Percentiles rank a stretch among this genome's conserved stretches.
phyloP scores from a whole-genome alignment of 2,113 vertebrate species.

The Strix aluco region DNA sequence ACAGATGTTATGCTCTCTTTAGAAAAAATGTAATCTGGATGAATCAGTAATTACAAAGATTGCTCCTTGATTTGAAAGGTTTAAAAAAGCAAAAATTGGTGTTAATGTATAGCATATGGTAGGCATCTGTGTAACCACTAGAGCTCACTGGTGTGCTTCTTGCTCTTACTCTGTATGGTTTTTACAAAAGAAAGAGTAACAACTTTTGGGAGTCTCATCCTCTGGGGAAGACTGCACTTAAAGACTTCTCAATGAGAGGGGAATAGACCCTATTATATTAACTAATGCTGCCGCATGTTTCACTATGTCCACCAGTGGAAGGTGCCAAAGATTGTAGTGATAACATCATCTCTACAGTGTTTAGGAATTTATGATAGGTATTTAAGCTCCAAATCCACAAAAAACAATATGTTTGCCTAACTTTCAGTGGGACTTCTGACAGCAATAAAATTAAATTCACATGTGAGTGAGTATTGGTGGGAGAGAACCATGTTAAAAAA shows the following conservation, averaged over 20 bases:
- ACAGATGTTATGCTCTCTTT: neutral
- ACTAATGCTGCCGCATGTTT: neutral
- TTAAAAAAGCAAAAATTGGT: neutral
- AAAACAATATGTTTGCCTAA: neutral
- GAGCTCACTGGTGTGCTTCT: slow-evolving; percentile 4
- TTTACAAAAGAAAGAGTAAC: neutral
- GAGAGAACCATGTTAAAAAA: neutral
- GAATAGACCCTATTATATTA: neutral
- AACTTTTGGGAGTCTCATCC: neutral
- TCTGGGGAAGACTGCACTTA: neutral
- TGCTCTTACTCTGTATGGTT: neutral
- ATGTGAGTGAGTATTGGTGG: neutral
- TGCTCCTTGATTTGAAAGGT: neutral
- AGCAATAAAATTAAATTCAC: neutral
- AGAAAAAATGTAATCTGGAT: neutral
- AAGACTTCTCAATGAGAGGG: neutral
- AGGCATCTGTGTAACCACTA: neutral
- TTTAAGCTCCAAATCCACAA: neutral
- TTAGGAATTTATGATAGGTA: neutral
- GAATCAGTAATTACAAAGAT: neutral
- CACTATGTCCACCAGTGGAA: neutral
- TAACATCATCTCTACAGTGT: neutral
- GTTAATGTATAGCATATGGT: neutral
- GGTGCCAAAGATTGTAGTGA: neutral
- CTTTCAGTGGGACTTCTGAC: neutral